Base-by-base conservation (phyloP, 2,113 vertebrate genomes). In the Gobiocypris rarus region DNA sequence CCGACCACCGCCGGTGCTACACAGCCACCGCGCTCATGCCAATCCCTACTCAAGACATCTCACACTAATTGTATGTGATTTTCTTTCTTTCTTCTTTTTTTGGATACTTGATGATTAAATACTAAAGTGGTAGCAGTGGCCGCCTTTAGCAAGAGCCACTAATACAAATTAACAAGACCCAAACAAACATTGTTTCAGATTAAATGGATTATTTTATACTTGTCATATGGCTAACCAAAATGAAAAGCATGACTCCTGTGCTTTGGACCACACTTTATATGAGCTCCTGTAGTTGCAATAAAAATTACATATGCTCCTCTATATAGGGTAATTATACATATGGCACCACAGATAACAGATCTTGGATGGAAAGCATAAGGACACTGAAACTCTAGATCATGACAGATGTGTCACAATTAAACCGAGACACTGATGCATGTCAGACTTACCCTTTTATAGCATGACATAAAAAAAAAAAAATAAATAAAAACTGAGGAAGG, bases 261-360 rank as follows among this genome's bases (percentile, higher is more conserved):
- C 63, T 82, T 70, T 41, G 31, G 59, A 67, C 41, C 79, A 52
- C 65, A 26, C 48, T 17, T 70, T 54, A 70, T 70, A 70, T 41
- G 65, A 70, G 65, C 43, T 82, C 63, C 65, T n/a, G 11, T 22
- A 41, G 50, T 26, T 70, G 65, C 79, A 81, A 69, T 82, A 71
- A 70, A 81, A 82, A 82, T 82, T 65, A 71, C 80, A 82, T 70
- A 81, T 82, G 48, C 10, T 56, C 48, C 48, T 54, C 80, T 82
- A 48, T 70, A 70, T 71, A 82, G 34, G 50, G 61, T 56, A 70
- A 82, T 82, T 71, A 70, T 56, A 56, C 80, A 70, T 56, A 56
- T 82, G 80, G 65, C 65, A 56, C 63, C 63, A 34, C n/a, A n/a
- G 5, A 38, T 70, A 82, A 71, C 31, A 71, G 22, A 70, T 82